Evolutionary conservation across 2,888 invertebrate species (phyloP), one percentile per base, ranked within the genome.

Genomic region (Stegana nigrithorax): DNA sequence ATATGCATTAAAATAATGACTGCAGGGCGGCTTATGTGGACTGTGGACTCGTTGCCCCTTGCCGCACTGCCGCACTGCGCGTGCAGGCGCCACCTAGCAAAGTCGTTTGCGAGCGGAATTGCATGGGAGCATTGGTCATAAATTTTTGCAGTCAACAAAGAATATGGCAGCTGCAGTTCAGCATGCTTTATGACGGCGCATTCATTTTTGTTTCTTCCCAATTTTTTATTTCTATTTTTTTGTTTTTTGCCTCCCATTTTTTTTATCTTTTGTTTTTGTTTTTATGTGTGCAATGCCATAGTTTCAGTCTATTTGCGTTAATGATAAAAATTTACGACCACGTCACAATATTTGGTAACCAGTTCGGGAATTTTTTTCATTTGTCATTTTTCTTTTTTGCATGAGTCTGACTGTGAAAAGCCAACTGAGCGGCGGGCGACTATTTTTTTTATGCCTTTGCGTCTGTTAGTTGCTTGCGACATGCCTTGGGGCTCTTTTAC

Each of bases 111-210:
- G 3, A 7, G 36, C 36, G n/a, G 12, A 36, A 10, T 12, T 32
- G 32, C 32, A 36, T 36, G 10, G 12, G 25, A n/a, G 23, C n/a
- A 12, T 23, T 32, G 21, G 4, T 8, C 32, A 32, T 14, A 55
- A 55, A 55, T 36, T 55, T 32, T 36, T 55, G 53, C 19, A 19
- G 21, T 55, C 21, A 19, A 55, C 36, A 55, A 55, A 36, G 21
- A 55, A 55, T 2, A 29, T 55, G 21, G 36, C 32, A 36, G 32
- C 32, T 32, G 53, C 53, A 55, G 53, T 17, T 53, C 26, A 1
- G 17, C 51, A 53, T 32, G n/a, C n/a, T n/a, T n/a, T n/a, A n/a
- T n/a, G n/a, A n/a, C n/a, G n/a, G n/a, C n/a, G n/a, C n/a, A 47
- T 23, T 23, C n/a, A 2, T 21, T 23, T 23, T n/a, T 8, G 12